A percentile compares a stretch with the other conserved stretches of the same genome.
Evolutionary conservation across 2,797 vertebrate genomes (phyloP).

Genomic region (Semaprochilodus insignis): DNA sequence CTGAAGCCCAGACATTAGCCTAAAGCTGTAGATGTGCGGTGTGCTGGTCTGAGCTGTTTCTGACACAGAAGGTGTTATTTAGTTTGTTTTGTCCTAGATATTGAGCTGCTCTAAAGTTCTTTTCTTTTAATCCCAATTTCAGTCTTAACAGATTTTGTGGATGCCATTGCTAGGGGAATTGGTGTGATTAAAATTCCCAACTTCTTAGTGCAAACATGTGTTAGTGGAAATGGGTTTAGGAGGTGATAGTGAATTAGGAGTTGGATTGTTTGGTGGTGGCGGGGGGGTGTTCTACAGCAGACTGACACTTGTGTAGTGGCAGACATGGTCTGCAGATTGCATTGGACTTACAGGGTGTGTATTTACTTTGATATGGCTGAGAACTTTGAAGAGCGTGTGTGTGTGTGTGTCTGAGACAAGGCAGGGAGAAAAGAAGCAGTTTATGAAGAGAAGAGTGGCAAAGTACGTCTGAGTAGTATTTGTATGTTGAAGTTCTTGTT

Average conservation of each 20-base stretch:
- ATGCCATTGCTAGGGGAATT: neutral
- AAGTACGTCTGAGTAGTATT: neutral
- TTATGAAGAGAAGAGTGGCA: neutral
- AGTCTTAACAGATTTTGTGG: neutral
- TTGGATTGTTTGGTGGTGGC: too few relatives aligned
- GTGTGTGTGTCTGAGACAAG: neutral
- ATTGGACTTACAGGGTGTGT: neutral
- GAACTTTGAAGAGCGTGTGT: neutral
- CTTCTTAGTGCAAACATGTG: neutral
- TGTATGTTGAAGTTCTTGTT: neutral
- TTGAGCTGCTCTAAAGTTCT: neutral
- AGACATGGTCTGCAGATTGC: neutral
- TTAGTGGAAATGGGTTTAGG: neutral
- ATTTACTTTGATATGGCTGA: neutral
- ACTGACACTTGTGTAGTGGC: neutral
- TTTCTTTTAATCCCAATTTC: neutral
- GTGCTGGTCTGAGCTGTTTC: neutral
- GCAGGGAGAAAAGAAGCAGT: neutral
- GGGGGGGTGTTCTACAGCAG: too few relatives aligned
- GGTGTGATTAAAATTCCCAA: slow-evolving; percentile 10
- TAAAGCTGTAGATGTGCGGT: neutral
- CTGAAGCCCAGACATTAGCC: too few relatives aligned
- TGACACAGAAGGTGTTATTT: neutral
- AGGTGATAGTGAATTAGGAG: neutral
- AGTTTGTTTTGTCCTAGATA: slow-evolving; percentile 5